These are phyloP conservation scores for Crocuta crocuta DNA, from an alignment of 2,113 vertebrate genomes.

Conservation along the genomic window DNA sequence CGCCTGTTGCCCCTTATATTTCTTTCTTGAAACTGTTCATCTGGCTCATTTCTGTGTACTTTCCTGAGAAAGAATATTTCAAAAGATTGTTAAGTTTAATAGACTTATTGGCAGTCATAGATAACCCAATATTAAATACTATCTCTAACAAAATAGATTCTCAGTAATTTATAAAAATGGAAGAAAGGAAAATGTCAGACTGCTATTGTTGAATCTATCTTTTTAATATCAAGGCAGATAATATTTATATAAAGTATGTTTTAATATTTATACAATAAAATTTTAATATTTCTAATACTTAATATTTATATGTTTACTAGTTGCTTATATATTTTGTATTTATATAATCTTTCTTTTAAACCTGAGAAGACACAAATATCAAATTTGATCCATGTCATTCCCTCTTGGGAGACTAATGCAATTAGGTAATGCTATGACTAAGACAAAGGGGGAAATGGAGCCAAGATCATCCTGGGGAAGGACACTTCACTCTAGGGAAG, in stretches of 20 bases:
- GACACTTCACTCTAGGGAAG: neutral
- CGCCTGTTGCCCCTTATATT: neutral
- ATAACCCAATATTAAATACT: neutral
- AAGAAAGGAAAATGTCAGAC: neutral
- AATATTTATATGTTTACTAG: neutral
- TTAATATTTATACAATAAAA: slow-evolving; percentile 44
- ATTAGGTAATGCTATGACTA: neutral
- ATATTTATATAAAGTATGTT: neutral
- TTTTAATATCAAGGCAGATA: neutral
- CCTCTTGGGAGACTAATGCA: neutral
- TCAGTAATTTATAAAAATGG: slow-evolving; percentile 8
- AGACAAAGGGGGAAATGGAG: neutral
- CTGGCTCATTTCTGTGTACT: neutral
- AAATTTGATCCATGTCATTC: neutral
- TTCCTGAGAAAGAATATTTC: slow-evolving; percentile 25
- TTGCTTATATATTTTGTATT: neutral
- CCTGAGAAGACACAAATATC: neutral
- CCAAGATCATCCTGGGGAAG: no score
- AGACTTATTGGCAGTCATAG: neutral
- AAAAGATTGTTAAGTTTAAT: slow-evolving; percentile 17
- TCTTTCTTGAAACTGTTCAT: neutral
- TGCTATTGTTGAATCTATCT: neutral
- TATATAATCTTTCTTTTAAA: slow-evolving; percentile 6
- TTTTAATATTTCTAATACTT: neutral
- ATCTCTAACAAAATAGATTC: neutral